Evolutionary conservation across 2,113 vertebrate species (phyloP).

Genomic region (Recurvirostra avosetta): DNA sequence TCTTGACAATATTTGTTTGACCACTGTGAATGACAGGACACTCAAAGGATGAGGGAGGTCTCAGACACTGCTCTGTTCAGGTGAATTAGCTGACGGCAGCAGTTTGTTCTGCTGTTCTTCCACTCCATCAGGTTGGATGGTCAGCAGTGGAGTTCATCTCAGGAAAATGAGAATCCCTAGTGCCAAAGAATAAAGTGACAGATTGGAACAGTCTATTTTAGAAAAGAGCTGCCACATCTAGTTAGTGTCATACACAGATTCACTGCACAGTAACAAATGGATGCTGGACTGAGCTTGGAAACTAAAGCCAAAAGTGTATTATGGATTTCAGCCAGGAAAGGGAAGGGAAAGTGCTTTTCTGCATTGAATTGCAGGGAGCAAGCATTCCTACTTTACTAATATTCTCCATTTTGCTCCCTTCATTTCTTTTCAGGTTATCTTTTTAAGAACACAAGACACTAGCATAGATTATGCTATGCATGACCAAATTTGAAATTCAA

Average conservation of each 20-base stretch:
- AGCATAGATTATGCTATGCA: background rate
- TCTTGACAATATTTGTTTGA: background rate
- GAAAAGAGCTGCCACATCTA: slow-evolving; percentile 40
- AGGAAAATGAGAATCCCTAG: slow-evolving; percentile 22
- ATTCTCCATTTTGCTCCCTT: background rate
- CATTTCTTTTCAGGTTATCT: background rate
- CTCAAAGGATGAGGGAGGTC: background rate
- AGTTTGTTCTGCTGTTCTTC: background rate
- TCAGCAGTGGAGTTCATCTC: slow-evolving; percentile 10
- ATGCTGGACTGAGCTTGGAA: slow-evolving; percentile 9
- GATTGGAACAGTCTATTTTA: slow-evolving; percentile 51
- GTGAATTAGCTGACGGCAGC: background rate
- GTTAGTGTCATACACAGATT: slow-evolving; percentile 32
- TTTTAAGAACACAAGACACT: background rate
- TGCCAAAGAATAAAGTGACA: slow-evolving; percentile 35
- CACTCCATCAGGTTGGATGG: background rate
- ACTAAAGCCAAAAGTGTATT: background rate
- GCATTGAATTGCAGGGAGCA: background rate
- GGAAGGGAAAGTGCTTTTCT: background rate
- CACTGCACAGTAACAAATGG: background rate
- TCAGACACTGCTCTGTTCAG: background rate
- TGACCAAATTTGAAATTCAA: background rate
- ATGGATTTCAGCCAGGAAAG: slow-evolving; percentile 15
- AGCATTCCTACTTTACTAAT: background rate
- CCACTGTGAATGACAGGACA: background rate